Base-by-base conservation (phyloP, 2,797 vertebrate species). In the Buceros bicornis region DNA sequence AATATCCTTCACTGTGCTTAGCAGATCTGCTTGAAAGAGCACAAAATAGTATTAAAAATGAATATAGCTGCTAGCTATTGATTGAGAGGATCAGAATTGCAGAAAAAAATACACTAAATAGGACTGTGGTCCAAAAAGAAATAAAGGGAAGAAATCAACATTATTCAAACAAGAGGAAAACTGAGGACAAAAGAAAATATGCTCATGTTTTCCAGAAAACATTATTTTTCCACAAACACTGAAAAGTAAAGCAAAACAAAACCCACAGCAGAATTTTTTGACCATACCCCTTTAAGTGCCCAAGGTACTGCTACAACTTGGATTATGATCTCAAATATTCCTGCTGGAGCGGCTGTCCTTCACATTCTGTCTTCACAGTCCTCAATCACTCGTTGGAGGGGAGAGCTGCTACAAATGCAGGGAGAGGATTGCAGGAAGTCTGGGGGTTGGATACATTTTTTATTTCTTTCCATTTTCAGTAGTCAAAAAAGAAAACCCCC, bases 381-480 rank as follows among this genome's bases (percentile, higher is more conserved):
- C 76, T 95, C 91, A 77, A 83, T 95, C 94, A 96, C 56, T 70
- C 4, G 4, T 51, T 4, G 35, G 45, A 93, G 43, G 50, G 47
- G 48, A 79, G 86, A 89, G 47, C 82, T 91, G 47, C 62, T 72
- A 37, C 73, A 56, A 92, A 93, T 37, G 51, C 62, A 82, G 17
- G 40, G 64, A 86, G 8, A 87, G 79, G 73, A 93, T 2, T 94
- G 82, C 33, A 33, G 33, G 58, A 96, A 97, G 33, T 82, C 79
- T 88, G 50, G n/a, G 37, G 29, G 45, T n/a, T 90, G 73, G 71
- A 73, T 73, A 73, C 19, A 53, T 88, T 93, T 96, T 96, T 96
- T 95, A 95, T 89, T 95, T 92, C 91, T 94, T 81, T 95, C 92
- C 76, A 92, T 95, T 97, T 96, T 92, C 82, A 70, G 77, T 56